A percentile compares a stretch with the other conserved stretches of the same genome.
Conservation (phyloP, 2,797 vertebrate species). For the Peromyscus aztecus region DNA sequence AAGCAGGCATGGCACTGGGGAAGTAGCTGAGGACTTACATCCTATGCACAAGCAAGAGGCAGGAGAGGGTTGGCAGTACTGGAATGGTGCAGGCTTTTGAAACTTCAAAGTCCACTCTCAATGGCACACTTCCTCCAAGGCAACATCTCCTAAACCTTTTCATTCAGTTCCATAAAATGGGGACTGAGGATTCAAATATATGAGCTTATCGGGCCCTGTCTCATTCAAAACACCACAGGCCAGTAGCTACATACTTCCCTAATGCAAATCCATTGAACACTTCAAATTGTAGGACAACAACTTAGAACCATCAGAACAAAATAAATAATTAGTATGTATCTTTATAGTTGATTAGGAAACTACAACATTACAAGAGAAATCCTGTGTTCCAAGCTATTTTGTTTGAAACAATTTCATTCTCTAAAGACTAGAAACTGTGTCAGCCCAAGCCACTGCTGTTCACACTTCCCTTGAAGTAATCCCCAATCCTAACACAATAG, state of each 20-base stretch:
- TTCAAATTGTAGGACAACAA: conserved; percentile 16
- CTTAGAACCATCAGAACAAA: neutral
- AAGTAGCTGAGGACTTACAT: neutral
- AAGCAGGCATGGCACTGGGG: neutral
- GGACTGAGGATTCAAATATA: neutral
- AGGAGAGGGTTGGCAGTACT: neutral
- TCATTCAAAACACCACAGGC: neutral
- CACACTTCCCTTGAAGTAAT: neutral
- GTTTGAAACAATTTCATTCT: neutral
- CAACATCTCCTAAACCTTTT: neutral
- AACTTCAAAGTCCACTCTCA: neutral
- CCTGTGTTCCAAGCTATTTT: neutral
- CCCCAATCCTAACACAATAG: neutral
- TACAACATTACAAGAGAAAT: neutral
- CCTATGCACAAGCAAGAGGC: neutral
- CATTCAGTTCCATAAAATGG: neutral
- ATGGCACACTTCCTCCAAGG: neutral
- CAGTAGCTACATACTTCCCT: neutral
- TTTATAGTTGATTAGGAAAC: neutral
- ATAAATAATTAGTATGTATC: neutral
- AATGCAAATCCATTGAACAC: neutral
- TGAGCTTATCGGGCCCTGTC: neutral
- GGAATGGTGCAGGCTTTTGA: neutral
- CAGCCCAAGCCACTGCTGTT: neutral
- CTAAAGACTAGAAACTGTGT: neutral